phyloP scores from a whole-genome alignment of 2,113 vertebrate genomes.

The Nesoenas mayeri region DNA sequence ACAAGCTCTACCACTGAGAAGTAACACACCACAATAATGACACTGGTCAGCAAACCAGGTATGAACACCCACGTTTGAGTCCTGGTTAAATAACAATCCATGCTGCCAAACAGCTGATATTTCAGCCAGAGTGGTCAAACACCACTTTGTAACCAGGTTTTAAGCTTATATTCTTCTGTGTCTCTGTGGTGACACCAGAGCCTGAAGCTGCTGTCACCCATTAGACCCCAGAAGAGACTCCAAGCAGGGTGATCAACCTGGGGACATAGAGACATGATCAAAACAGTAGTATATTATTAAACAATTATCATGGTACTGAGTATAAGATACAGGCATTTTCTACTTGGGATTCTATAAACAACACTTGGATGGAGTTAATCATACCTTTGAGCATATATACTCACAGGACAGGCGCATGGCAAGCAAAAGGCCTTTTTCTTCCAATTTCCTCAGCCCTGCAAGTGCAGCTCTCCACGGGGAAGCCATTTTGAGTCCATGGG shows the following conservation, averaged over 20 bases:
- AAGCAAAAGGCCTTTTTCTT: neutral
- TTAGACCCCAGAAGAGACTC: neutral
- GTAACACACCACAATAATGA: rapidly evolving
- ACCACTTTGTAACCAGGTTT: neutral
- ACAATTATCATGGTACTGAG: neutral
- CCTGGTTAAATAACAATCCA: neutral
- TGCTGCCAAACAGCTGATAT: neutral
- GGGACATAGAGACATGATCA: neutral
- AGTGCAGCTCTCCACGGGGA: neutral
- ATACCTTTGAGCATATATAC: rapidly evolving
- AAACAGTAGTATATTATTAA: neutral
- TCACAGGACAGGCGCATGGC: neutral
- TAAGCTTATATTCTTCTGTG: neutral
- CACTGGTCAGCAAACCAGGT: rapidly evolving
- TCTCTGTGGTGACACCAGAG: neutral
- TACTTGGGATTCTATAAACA: neutral
- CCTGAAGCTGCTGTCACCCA: rapidly evolving
- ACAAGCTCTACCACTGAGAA: neutral
- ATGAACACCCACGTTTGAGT: rapidly evolving
- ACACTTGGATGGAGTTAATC: neutral
- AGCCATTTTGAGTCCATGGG: neutral
- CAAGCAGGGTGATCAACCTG: rapidly evolving
- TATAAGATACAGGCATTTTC: neutral
- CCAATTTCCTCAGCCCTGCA: neutral
- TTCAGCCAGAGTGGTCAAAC: neutral